A percentile compares a stretch with the other conserved stretches of the same genome.
Conservation (phyloP, 2,113 vertebrate genomes). For the Arvicanthis niloticus region DNA sequence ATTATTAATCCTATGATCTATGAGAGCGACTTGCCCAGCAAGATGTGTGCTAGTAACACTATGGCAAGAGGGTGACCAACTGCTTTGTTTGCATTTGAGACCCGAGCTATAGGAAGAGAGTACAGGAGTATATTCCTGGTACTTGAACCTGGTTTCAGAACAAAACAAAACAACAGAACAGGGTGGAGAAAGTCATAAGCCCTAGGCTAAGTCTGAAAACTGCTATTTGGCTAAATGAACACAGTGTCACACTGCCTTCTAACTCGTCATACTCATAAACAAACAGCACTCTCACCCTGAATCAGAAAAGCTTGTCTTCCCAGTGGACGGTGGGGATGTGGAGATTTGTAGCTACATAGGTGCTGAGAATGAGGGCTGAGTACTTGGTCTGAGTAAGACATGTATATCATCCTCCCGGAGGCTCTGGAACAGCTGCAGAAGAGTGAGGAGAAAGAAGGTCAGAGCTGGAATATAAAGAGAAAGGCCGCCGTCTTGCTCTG, state of each 20-base stretch:
- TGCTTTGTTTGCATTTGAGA: not conserved
- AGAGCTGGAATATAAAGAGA: not conserved
- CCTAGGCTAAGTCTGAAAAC: not conserved
- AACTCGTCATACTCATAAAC: no score
- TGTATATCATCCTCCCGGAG: not conserved
- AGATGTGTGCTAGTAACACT: no score
- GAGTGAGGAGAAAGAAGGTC: not conserved
- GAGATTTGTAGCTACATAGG: not conserved
- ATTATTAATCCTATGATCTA: not conserved
- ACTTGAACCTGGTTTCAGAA: not conserved
- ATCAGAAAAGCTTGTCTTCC: not conserved
- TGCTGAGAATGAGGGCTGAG: not conserved
- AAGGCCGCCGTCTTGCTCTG: not conserved
- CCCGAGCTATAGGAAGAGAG: not conserved
- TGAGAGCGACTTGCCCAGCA: no score
- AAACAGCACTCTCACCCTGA: not conserved
- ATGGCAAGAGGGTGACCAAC: no score
- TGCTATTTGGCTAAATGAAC: no score
- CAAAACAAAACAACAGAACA: not conserved
- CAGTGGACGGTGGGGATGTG: not conserved
- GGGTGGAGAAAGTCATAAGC: not conserved
- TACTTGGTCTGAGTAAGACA: not conserved
- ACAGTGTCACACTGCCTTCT: not conserved
- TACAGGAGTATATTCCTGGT: no score
- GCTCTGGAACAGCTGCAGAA: not conserved